phyloP scores from a whole-genome alignment of 2,797 vertebrate genomes.

The Schizopygopsis malacanthus region DNA sequence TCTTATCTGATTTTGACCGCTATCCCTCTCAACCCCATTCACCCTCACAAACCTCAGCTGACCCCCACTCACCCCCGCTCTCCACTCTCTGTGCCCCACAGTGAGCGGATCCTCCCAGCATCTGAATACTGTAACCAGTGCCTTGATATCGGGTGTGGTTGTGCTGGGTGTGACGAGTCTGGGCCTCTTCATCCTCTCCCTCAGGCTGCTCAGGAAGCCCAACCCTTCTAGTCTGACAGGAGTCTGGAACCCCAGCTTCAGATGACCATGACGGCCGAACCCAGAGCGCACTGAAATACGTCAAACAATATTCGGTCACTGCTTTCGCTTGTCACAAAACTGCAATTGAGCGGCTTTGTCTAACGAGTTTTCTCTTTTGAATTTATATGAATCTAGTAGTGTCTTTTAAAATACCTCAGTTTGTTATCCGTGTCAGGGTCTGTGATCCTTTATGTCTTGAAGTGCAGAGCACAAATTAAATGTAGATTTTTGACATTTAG shows the following conservation, averaged over 20 bases:
- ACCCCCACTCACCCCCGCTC: background rate
- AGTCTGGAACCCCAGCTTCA: constrained; percentile 85
- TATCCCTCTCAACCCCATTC: background rate
- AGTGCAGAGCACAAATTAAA: constrained; percentile 26
- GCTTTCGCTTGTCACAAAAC: background rate
- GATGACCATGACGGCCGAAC: constrained; percentile 70
- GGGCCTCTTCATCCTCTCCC: constrained; percentile 83
- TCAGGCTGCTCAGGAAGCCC: constrained; percentile 85
- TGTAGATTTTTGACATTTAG: background rate
- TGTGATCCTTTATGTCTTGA: constrained; percentile 36
- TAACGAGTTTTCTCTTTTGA: background rate
- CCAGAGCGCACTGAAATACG: background rate
- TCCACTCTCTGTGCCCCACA: constrained; percentile 45
- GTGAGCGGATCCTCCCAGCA: constrained; percentile 71
- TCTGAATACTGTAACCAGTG: constrained; percentile 85
- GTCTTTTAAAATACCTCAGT: constrained; percentile 38
- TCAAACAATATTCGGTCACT: background rate
- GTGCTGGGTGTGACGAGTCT: constrained; percentile 85
- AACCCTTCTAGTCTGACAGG: constrained; percentile 75
- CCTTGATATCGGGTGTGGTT: constrained; percentile 89
- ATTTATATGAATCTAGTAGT: constrained; percentile 4
- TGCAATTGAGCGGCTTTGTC: background rate
- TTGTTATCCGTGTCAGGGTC: constrained; percentile 41
- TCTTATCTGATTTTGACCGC: background rate
- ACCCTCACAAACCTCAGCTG: background rate